Evolutionary conservation across 2,797 vertebrate species (phyloP), one percentile per base, ranked within the genome.

Genomic region (Ambastaia sidthimunki): DNA sequence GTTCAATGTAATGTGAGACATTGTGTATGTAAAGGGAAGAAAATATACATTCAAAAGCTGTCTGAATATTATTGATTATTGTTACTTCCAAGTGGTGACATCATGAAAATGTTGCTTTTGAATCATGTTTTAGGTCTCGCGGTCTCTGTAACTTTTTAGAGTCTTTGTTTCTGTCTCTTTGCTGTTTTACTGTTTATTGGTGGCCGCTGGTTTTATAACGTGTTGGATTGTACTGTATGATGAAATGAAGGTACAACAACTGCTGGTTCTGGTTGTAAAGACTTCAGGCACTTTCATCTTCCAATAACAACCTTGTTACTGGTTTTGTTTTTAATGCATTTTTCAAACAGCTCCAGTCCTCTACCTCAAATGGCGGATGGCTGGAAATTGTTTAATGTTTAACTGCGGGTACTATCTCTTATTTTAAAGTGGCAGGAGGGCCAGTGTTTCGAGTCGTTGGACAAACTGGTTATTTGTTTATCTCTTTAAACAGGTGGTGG

Each of bases 311-410:
- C 55, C 2, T n/a, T 71, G 54, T 28, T 18, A 16, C 70, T 77
- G 59, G 44, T 1, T 23, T 69, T 78, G 55, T 78, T 78, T 71
- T 78, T 44, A 52, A 62, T 62, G 62, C 55, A 44, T 71, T 78
- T 31, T 57, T 18, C 25, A 65, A 44, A 48, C 34, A 69, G 48
- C 9, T n/a, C 9, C 7, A 62, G 54, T 44, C n/a, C 67, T 70
- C 55, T 23, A 18, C 21, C 23, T 4, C 18, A 59, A 77, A 52
- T 54, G 21, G 25, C 28, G 18, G 7, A 5, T 11, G 41, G 18
- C 41, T 37, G 34, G 34, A 37, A 37, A 37, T 37, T 18, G 41
- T 76, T 59, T 28, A 13, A 34, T 28, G n/a, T 52, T 19, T 16
- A 73, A 47, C 37, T 60, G 13, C 19, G 34, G 48, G 54, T 66